Evolutionary conservation across 2,888 invertebrate species (phyloP).

Genomic region (Stictocephala bisonia): DNA sequence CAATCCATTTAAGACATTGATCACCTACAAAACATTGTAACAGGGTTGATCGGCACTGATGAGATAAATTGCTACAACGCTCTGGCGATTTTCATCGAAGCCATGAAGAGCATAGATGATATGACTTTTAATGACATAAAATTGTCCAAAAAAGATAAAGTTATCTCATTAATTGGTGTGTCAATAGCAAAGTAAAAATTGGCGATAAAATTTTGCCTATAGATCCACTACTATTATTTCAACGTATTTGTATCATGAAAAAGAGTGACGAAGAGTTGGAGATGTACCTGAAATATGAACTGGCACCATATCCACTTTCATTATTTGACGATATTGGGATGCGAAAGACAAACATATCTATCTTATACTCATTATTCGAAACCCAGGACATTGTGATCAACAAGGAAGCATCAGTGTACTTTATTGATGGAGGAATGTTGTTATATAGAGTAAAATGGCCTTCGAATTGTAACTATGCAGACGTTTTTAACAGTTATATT

Average conservation of each 20-base stretch:
- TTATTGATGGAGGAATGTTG: background rate
- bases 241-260: background rate
- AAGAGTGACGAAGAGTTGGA: background rate
- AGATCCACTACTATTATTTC: background rate
- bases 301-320: no score
- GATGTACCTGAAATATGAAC: background rate
- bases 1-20: background rate
- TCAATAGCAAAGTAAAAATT: background rate
- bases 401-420: background rate
- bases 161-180: background rate
- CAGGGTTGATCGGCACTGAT: conserved; percentile 13
- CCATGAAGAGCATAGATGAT: background rate
- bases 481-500: background rate
- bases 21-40: conserved; percentile 8
- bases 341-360: background rate
- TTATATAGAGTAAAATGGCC: background rate
- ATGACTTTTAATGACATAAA: background rate
- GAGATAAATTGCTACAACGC: conserved; percentile 8
- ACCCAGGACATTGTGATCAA: background rate
- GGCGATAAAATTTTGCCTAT: background rate
- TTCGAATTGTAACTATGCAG: background rate
- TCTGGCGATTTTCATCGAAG: background rate
- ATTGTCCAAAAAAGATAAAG: background rate
- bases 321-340: background rate
- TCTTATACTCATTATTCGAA: background rate